Evolutionary conservation across 2,888 invertebrate species (phyloP), one percentile per base, ranked within the genome.

Genomic region (Plebejus argus): DNA sequence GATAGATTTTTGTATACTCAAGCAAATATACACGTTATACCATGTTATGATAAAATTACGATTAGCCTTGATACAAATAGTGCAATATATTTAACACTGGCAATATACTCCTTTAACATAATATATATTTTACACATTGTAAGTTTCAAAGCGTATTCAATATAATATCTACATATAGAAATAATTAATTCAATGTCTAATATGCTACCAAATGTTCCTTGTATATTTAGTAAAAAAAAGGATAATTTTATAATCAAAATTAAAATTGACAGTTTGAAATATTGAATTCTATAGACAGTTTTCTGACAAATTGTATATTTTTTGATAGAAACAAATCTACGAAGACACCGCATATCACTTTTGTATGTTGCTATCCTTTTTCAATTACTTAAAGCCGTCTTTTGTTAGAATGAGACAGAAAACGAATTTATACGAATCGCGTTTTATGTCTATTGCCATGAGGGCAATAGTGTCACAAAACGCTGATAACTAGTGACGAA

Each of bases 201-300:
- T 61, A 61, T 33, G 66, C 12, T 28, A 66, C 23, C 15, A 33
- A 66, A 66, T 66, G 66, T 66, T 66, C 66, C 66, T 66, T 33
- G 66, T 28, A 66, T 28, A 15, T 66, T 66, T n/a, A 28, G 28
- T 66, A 66, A 6, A 28, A 66, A 66, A 15, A 15, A 18, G 20
- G 20, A 33, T 33, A 66, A 4, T 28, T 66, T 66, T 33, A 53
- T 61, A n/a, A 3, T 3, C 3, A 10, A 58, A 20, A 23, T 20
- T 10, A 3, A 33, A 66, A 66, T 28, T 66, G 18, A 33, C 66
- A 66, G 28, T 28, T 66, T 66, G 3, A 18, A 10, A 23, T 23
- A 20, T 23, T 23, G 20, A 10, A 20, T 23, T 23, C 23, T 4
- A 61, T 28, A 3, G 61, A 61, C 61, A 61, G 56, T 58, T 58